These are phyloP conservation scores for Sesamia inferens DNA, from an alignment of 2,888 invertebrate genomes.

Conservation along the genomic window DNA sequence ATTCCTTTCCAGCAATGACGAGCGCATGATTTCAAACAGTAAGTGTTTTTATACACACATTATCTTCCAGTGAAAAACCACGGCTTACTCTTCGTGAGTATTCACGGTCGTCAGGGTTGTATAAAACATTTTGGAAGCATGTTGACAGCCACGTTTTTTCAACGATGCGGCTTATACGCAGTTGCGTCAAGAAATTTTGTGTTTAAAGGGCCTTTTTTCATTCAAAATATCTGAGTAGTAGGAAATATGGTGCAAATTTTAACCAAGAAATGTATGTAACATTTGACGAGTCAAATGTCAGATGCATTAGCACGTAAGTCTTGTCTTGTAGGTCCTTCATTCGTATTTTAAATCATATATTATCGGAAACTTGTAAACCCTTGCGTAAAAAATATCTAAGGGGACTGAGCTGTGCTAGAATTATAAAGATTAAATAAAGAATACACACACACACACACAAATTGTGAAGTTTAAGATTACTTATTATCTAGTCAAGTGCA, in stretches of 20 bases:
- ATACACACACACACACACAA: background rate
- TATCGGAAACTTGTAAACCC: background rate
- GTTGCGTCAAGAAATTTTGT: no score
- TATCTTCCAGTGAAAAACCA: no score
- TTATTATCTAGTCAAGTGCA: background rate
- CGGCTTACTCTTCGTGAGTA: no score
- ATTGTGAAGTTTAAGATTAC: background rate
- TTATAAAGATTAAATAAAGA: background rate
- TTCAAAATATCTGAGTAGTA: no score
- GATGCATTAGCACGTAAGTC: background rate
- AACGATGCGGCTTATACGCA: no score
- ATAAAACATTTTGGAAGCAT: no score
- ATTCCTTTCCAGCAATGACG: background rate
- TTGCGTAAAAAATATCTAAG: slow-evolving; percentile 1
- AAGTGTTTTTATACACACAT: no score
- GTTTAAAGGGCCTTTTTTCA: no score
- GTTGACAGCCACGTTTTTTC: no score
- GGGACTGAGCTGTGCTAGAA: background rate
- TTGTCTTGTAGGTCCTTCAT: no score
- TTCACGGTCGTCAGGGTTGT: no score
- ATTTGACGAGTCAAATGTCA: background rate
- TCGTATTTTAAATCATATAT: background rate
- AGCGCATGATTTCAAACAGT: background rate
- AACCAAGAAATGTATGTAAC: no score
- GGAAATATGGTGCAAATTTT: background rate